Evolutionary conservation across 2,113 vertebrate species (phyloP).

Genomic region (Typhlomys cinereus): DNA sequence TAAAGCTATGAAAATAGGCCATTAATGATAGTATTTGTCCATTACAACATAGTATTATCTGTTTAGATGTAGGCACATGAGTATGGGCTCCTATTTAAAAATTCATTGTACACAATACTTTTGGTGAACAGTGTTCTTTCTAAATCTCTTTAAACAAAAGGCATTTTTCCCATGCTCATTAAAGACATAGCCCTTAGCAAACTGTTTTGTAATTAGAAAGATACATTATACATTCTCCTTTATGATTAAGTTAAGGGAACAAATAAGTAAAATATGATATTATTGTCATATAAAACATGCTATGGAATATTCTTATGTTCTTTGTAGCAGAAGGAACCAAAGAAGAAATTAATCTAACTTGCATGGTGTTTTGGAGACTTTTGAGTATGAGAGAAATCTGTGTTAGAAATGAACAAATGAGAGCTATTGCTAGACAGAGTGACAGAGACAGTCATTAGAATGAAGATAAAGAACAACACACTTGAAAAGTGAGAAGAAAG

Average conservation of each 20-base stretch:
- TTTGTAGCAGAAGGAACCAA: not conserved
- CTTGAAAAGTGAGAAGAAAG: not conserved
- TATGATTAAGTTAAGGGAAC: not conserved
- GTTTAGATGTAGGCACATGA: not conserved
- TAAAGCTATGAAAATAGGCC: too few species aligned
- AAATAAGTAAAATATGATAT: not conserved
- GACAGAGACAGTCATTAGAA: not conserved
- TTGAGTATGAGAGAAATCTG: slow-evolving; percentile 1
- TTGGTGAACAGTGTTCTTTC: not conserved
- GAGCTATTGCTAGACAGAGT: not conserved
- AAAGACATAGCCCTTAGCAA: not conserved
- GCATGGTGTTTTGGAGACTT: not conserved
- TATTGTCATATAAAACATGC: not conserved
- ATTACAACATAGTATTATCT: slow-evolving; percentile 21
- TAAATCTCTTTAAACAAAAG: not conserved
- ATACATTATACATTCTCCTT: not conserved
- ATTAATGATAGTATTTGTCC: too few species aligned
- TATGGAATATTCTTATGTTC: not conserved
- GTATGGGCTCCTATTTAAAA: not conserved
- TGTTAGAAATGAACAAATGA: not conserved
- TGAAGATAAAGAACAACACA: slow-evolving; percentile 27
- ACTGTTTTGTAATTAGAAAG: not conserved
- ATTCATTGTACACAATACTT: not conserved
- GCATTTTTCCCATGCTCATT: not conserved
- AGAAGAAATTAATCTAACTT: not conserved